phyloP scores from a whole-genome alignment of 1,140 invertebrate genomes.

The Rhyzopertha dominica region DNA sequence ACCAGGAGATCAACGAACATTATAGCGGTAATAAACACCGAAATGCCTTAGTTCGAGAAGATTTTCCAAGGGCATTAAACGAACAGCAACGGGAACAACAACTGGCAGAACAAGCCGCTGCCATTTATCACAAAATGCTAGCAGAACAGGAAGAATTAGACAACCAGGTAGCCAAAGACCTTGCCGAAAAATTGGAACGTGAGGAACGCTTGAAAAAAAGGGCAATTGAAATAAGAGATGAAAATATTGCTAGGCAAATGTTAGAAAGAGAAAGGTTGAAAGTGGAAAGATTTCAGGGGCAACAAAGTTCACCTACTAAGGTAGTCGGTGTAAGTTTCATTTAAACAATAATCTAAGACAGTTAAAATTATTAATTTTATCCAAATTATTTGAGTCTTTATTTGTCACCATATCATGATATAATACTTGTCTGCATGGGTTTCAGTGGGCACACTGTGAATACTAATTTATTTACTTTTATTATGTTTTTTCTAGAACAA shows the following conservation, averaged over 20 bases:
- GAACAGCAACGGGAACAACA: slow-evolving; percentile 75
- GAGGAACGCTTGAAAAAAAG: slow-evolving; percentile 56
- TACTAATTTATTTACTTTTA: too few relatives aligned
- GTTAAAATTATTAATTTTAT: too few relatives aligned
- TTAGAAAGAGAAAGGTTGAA: slow-evolving; percentile 38
- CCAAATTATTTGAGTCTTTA: too few relatives aligned
- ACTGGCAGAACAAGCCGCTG: slow-evolving; percentile 54
- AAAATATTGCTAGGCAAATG: slow-evolving; percentile 47
- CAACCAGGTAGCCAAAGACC: slow-evolving; percentile 58
- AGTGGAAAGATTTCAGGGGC: slow-evolving; percentile 31
- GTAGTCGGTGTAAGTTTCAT: too few relatives aligned
- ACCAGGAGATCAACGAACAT: slow-evolving; percentile 83
- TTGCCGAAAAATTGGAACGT: slow-evolving; percentile 58
- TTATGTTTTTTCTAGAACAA: too few relatives aligned
- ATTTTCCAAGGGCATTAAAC: slow-evolving; percentile 76
- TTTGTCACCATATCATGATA: too few relatives aligned
- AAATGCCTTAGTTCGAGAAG: slow-evolving; percentile 83
- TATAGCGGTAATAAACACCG: slow-evolving; percentile 80
- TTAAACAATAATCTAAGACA: too few relatives aligned
- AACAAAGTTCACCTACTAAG: slow-evolving; percentile 20
- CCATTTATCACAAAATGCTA: slow-evolving; percentile 57
- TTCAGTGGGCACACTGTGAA: too few relatives aligned
- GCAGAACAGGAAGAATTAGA: slow-evolving; percentile 68
- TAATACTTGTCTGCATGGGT: too few relatives aligned
- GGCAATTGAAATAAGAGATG: slow-evolving; percentile 50